Evolutionary conservation across 1,140 invertebrate genomes (phyloP).

Genomic region (Diachasma alloeum): DNA sequence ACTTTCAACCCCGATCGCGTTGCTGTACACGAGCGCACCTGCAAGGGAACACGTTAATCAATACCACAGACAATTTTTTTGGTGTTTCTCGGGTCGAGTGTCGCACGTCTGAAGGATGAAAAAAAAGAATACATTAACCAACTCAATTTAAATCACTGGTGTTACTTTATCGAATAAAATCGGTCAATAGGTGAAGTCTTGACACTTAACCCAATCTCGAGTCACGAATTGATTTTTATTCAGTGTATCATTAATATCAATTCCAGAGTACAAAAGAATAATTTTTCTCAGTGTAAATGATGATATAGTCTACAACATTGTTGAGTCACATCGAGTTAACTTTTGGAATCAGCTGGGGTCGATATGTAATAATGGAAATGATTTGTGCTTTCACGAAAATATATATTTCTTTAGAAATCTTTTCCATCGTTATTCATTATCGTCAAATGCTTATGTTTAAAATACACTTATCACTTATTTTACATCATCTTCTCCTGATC

Average conservation of each 20-base stretch:
- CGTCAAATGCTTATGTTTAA: background rate
- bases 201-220: background rate
- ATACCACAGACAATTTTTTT: background rate
- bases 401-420: constrained; percentile 2
- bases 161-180: background rate
- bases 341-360: no score
- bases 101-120: background rate
- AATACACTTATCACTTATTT: background rate
- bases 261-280: background rate
- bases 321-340: no score
- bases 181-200: background rate
- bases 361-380: background rate
- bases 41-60: constrained; percentile 58
- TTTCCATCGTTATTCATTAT: background rate
- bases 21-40: constrained; percentile 72
- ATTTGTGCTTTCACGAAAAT: constrained; percentile 6
- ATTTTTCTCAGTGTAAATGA: background rate
- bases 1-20: constrained; percentile 78
- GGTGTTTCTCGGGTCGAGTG: background rate
- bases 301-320: no score
- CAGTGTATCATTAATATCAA: background rate
- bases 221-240: background rate
- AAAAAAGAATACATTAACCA: background rate
- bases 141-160: background rate
- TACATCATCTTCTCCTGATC: no score